Percentiles rank a stretch among this genome's conserved stretches.
Conservation (phyloP, 2,797 vertebrate genomes). For the Ispidina picta region DNA sequence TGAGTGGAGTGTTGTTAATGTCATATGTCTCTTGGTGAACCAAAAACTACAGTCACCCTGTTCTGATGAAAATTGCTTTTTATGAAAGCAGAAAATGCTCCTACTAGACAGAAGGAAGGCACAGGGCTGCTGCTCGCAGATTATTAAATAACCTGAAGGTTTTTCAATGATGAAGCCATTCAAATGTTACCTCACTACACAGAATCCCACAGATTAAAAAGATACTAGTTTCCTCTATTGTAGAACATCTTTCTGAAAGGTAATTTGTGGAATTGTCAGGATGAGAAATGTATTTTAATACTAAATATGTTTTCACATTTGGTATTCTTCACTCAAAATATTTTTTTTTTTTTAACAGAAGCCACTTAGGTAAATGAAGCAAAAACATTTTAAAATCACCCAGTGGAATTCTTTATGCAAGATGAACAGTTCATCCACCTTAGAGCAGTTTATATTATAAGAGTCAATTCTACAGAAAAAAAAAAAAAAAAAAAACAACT, state of each 20-base stretch:
- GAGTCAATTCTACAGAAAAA: neutral
- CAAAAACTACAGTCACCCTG: neutral
- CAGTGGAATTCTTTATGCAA: neutral
- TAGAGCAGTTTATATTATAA: neutral
- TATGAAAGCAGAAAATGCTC: neutral
- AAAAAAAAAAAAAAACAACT: neutral
- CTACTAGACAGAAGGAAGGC: neutral
- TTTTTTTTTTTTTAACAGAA: neutral
- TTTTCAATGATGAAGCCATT: neutral
- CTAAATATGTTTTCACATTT: neutral
- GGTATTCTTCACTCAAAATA: neutral
- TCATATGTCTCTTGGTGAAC: neutral
- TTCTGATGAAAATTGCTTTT: neutral
- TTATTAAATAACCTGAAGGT: neutral
- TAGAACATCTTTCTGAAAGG: neutral
- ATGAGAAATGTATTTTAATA: neutral
- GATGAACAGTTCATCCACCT: neutral
- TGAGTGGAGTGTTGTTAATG: neutral
- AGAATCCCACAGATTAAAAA: neutral
- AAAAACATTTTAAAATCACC: neutral
- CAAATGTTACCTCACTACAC: neutral
- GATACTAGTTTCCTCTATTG: neutral
- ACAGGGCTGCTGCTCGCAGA: neutral
- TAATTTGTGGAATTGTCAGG: neutral
- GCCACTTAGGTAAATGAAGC: neutral